Percentiles rank a stretch among this genome's conserved stretches.
These are phyloP conservation scores for Ammospiza maritima DNA, from an alignment of 2,797 vertebrate species.

Conservation along the genomic window DNA sequence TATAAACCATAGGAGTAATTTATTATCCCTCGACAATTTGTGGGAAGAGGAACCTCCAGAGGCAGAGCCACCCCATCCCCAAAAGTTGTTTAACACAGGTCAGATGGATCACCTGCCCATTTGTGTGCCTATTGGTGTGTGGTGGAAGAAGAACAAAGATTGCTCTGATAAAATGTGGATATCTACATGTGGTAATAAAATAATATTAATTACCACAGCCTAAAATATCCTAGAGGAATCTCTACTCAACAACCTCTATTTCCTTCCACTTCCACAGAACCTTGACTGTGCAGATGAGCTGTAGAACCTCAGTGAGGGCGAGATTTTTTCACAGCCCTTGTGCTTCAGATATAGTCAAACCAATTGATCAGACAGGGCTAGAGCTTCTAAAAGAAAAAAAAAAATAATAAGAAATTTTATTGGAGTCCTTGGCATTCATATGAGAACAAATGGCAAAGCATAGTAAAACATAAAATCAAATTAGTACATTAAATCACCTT, in stretches of 20 bases:
- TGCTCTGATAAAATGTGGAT: background rate
- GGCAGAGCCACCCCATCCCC: background rate
- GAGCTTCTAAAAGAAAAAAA: background rate
- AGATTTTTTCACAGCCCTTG: background rate
- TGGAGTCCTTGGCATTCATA: background rate
- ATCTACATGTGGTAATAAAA: background rate
- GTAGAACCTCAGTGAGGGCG: background rate
- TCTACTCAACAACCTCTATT: background rate
- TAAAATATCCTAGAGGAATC: background rate
- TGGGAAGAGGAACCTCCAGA: background rate
- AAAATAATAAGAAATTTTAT: background rate
- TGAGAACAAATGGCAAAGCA: background rate
- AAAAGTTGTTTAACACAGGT: background rate
- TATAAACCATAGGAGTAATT: background rate
- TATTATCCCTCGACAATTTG: background rate
- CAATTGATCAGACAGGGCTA: background rate
- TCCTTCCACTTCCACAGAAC: background rate
- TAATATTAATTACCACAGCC: background rate
- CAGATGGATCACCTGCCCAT: background rate
- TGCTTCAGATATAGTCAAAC: background rate
- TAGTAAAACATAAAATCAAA: background rate
- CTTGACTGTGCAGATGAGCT: background rate
- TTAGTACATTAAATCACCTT: background rate
- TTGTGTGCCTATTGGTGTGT: background rate
- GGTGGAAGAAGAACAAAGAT: background rate